Evolutionary conservation across 2,888 invertebrate species (phyloP), one percentile per base, ranked within the genome.

Genomic region (Stenodema calcarata): DNA sequence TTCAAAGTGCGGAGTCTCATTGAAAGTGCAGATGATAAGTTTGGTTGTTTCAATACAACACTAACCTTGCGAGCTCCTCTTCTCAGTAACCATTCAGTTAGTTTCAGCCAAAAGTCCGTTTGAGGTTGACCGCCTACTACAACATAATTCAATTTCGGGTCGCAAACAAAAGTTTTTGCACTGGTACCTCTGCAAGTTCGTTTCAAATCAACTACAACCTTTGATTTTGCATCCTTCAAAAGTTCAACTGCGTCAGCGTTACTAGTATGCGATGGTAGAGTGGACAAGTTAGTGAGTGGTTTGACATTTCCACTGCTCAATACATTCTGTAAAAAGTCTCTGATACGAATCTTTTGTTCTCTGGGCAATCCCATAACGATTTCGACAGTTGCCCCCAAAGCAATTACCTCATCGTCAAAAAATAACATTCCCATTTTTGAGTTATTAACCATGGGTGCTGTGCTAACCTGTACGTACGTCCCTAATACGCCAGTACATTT

Each of bases 51-150:
- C 12, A 85, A 27, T 18, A 85, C 69, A 41, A 85, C 54, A 85
- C 35, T 85, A 1, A 85, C 50, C 16, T 41, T 28, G 9, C 78
- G 35, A 9, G 85, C 85, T 44, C 85, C 76, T 76, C 85, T 35
- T 23, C 54, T 78, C 47, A 75, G 41, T 27, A 85, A 23, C 85
- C 85, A 85, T 41, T 85, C 85, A n/a, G 78, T 42, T 35, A 85
- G 42, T 35, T 85, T 50, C 41, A 85, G 35, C 85, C 85, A 85
- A 35, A 84, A 69, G 16, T 42, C 44, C 4, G 82, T 69, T 70
- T 82, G 82, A 16, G 69, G 82, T 28, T 28, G 82, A 4, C 82
- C 82, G 3, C 70, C 70, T 11, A 82, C n/a, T 11, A 82, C 41
- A 1, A 82, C 16, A 42, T 82, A 82, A 54, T 23, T 54, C 7